Percentiles rank a stretch among this genome's conserved stretches.
Evolutionary conservation across 2,888 invertebrate genomes (phyloP).

Genomic region (Ochropleura plecta): DNA sequence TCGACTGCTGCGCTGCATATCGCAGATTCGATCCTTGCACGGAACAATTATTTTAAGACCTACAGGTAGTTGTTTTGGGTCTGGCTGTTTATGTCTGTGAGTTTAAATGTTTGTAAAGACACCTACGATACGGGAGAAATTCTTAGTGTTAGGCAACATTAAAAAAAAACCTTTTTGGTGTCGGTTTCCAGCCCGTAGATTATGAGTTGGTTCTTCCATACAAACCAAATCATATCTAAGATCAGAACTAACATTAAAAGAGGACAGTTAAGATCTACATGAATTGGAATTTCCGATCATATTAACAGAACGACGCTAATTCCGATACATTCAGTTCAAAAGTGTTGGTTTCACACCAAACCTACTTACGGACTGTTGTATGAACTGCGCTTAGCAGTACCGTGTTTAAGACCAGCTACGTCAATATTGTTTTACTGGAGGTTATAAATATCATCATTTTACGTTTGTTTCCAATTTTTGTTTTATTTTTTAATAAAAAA

Average conservation of each 20-base stretch:
- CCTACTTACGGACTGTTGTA: slow-evolving; percentile 17
- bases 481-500: too few species aligned
- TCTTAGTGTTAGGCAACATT: too few species aligned
- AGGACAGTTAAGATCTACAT: not conserved
- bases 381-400: slow-evolving; percentile 43
- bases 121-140: too few species aligned
- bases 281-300: slow-evolving; percentile 12
- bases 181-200: too few species aligned
- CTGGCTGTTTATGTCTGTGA: too few species aligned
- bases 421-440: slow-evolving; percentile 32
- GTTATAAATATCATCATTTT: slow-evolving; percentile 19
- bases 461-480: not conserved
- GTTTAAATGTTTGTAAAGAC: too few species aligned
- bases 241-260: not conserved
- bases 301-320: slow-evolving; percentile 53
- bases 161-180: too few species aligned
- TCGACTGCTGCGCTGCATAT: too few species aligned
- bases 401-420: slow-evolving; percentile 43
- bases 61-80: too few species aligned
- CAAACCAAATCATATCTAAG: not conserved
- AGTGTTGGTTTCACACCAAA: slow-evolving; percentile 34
- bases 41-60: too few species aligned
- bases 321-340: slow-evolving; percentile 51
- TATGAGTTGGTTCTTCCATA: not conserved
- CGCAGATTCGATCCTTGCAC: too few species aligned